Base-by-base conservation (phyloP, 2,888 invertebrate species). In the Chaitophorus viminalis region DNA sequence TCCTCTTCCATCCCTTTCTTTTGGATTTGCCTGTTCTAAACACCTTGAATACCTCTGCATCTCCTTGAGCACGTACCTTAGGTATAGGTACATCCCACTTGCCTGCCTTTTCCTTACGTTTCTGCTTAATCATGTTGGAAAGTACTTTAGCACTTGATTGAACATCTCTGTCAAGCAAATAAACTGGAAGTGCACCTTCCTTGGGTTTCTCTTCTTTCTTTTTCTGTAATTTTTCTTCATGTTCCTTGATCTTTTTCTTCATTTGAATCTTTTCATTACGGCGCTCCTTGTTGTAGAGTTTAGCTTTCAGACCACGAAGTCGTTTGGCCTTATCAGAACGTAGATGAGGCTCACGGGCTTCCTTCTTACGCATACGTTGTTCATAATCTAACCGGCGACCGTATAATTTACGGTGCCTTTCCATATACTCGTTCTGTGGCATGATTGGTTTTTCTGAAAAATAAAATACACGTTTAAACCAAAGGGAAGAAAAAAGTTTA, bases 381-480 rank as follows among this genome's bases (percentile, higher is more conserved):
- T 99, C 98, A 94, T 99, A 97, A 93, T 99, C 99, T 89, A 99
- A 94, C 89, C 99, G 94, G 90, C 98, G 94, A 91, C 99, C 99
- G 93, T 98, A 95, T 68, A 99, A 94, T 92, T 99, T 99, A 91
- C 96, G 95, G 92, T 98, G 98, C 89, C 99, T 95, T 91, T 99
- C 99, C 93, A 99, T 99, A 92, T 99, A 98, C 93, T 99, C 99
- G 94, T 99, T 99, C 94, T 99, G 99, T 91, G 98, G 98, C 98
- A 98, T 98, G 92, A 91, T 93, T 81, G 60, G 39, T 82, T 68
- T 75, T 60, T 60, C 83, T 88, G 39, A 31, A 88, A 60, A 84
- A 82, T 29, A 75, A 39, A 76, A 46, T 25, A 46, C 25, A 39
- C 17, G 60, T 29, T 75, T 18, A 52, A 70, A 31, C 14, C 29